These are phyloP conservation scores for Urophycis tenuis DNA, from an alignment of 2,797 vertebrate species.

Conservation along the genomic window DNA sequence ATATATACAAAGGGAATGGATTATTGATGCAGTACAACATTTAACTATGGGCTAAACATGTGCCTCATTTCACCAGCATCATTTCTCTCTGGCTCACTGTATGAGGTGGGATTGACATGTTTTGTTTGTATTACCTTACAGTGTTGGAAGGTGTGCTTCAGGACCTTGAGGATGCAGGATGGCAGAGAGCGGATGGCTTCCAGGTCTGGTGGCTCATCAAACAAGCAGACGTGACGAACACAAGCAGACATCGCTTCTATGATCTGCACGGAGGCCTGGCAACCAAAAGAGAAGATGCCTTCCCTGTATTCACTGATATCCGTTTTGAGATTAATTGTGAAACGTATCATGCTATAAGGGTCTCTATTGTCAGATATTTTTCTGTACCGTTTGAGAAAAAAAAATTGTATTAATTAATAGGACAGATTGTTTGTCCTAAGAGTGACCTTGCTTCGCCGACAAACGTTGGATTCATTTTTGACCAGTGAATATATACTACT, in stretches of 20 bases:
- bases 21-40: background rate
- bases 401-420: no score
- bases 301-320: background rate
- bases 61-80: background rate
- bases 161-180: slow-evolving; percentile 72
- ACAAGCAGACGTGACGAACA: slow-evolving; percentile 71
- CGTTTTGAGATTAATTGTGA: background rate
- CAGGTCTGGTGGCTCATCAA: slow-evolving; percentile 68
- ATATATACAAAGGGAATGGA: background rate
- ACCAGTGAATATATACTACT: no score
- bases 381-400: background rate
- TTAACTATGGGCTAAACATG: background rate
- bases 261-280: slow-evolving; percentile 78
- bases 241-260: slow-evolving; percentile 75
- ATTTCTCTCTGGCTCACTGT: background rate
- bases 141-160: slow-evolving; percentile 83
- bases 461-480: no score
- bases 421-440: no score
- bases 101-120: background rate
- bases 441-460: no score
- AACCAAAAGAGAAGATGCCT: slow-evolving; percentile 12
- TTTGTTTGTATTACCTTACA: slow-evolving; percentile 68
- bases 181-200: slow-evolving; percentile 78
- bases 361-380: background rate
- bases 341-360: background rate